phyloP scores from a whole-genome alignment of 2,888 invertebrate species.

The Heliconius sara region DNA sequence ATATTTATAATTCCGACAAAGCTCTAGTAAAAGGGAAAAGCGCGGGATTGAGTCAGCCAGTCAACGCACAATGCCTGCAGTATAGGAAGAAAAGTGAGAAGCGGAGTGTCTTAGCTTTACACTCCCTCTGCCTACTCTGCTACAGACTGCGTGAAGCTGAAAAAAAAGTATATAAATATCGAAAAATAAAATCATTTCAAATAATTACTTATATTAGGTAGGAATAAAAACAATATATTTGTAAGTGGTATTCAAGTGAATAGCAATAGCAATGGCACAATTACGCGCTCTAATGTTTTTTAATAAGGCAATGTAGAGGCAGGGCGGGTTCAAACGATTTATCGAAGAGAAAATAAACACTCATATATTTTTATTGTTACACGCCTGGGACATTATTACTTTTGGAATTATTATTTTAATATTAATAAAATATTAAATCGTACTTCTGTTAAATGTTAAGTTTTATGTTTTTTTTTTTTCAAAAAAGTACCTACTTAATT shows the following conservation, averaged over 20 bases:
- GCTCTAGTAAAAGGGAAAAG: too few relatives aligned
- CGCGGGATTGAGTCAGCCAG: too few relatives aligned
- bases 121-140: too few relatives aligned
- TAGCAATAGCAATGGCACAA: slow-evolving; percentile 27
- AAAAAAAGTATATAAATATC: too few relatives aligned
- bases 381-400: neutral
- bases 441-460: neutral
- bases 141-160: too few relatives aligned
- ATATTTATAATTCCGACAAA: too few relatives aligned
- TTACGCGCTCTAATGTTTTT: slow-evolving; percentile 30
- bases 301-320: slow-evolving; percentile 28
- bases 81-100: too few relatives aligned
- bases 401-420: slow-evolving; percentile 1
- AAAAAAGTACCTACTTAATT: neutral
- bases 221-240: slow-evolving; percentile 31
- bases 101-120: too few relatives aligned
- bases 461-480: too few relatives aligned
- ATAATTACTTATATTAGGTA: neutral
- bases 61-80: too few relatives aligned
- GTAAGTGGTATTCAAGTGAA: slow-evolving; percentile 17
- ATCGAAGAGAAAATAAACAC: slow-evolving; percentile 13
- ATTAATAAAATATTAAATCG: neutral
- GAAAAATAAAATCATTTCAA: too few relatives aligned
- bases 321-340: slow-evolving; percentile 22
- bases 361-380: slow-evolving; percentile 23